Conservation (phyloP, 2,113 vertebrate genomes). For the Heliornis fulica region DNA sequence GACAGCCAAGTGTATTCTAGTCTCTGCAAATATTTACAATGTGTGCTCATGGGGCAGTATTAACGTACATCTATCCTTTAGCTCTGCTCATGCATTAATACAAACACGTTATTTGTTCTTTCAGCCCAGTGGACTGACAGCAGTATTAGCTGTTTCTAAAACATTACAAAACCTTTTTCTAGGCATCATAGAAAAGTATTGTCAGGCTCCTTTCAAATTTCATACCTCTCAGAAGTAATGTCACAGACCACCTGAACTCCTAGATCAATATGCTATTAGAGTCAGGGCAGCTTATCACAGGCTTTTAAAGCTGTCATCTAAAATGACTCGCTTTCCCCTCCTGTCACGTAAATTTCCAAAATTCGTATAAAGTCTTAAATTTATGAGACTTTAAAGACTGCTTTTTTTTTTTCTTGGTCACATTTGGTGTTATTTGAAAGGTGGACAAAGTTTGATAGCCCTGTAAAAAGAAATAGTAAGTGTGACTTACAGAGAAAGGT, state of each 20-base stretch:
- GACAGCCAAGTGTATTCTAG: slow-evolving; percentile 35
- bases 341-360: background rate
- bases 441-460: background rate
- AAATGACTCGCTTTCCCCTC: background rate
- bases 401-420: background rate
- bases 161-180: background rate
- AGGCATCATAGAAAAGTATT: background rate
- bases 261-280: slow-evolving; percentile 46
- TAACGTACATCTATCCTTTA: background rate
- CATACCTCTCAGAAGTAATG: slow-evolving; percentile 21
- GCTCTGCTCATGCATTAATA: slow-evolving; percentile 36
- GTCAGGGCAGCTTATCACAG: background rate
- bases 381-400: slow-evolving; percentile 4
- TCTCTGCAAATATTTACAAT: slow-evolving; percentile 52
- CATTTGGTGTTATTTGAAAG: background rate
- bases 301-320: background rate
- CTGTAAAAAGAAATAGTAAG: slow-evolving; percentile 20
- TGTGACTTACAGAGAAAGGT: background rate
- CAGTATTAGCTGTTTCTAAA: slow-evolving; percentile 27
- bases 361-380: slow-evolving; percentile 46
- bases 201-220: background rate
- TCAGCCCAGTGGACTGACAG: slow-evolving; percentile 7
- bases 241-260: background rate
- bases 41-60: background rate
- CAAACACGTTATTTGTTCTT: slow-evolving; percentile 35